Conservation (phyloP, 2,888 invertebrate genomes). For the Achlya flavicornis region DNA sequence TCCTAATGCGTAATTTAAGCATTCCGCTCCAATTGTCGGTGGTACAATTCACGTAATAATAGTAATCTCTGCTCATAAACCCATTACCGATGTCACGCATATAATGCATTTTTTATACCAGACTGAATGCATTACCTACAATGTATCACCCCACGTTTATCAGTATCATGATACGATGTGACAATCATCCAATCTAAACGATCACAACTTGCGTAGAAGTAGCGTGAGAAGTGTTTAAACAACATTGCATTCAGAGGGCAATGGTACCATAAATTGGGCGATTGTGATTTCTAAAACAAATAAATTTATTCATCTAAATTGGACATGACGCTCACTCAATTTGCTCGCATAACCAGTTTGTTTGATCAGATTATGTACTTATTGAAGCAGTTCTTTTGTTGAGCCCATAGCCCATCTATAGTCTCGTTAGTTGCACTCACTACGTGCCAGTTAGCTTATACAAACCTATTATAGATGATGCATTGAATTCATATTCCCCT, state of each 20-base stretch:
- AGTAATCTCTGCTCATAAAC: constrained; percentile 19
- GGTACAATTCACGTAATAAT: constrained; percentile 37
- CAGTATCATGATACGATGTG: constrained; percentile 34
- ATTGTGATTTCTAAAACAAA: constrained; percentile 42
- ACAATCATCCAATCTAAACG: constrained; percentile 68
- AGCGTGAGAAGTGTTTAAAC: constrained; percentile 63
- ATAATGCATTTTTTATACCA: background rate
- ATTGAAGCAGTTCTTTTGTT: background rate
- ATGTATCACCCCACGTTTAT: constrained; percentile 37
- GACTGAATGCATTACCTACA: constrained; percentile 24
- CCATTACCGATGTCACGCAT: constrained; percentile 25
- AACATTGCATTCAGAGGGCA: constrained; percentile 60
- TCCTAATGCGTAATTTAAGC: constrained; percentile 27
- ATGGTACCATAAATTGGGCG: constrained; percentile 56
- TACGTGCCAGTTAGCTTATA: too few relatives aligned
- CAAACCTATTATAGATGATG: too few relatives aligned
- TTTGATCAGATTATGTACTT: background rate
- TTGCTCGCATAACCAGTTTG: background rate
- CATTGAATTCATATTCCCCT: too few relatives aligned
- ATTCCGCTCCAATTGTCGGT: constrained; percentile 28
- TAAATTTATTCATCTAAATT: constrained; percentile 30
- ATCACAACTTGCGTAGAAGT: constrained; percentile 55
- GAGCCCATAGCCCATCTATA: too few relatives aligned
- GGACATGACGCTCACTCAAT: constrained; percentile 8
- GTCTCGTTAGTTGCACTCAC: too few relatives aligned